Evolutionary conservation across 2,888 invertebrate species (phyloP).

Genomic region (Melinopterus prodromus): DNA sequence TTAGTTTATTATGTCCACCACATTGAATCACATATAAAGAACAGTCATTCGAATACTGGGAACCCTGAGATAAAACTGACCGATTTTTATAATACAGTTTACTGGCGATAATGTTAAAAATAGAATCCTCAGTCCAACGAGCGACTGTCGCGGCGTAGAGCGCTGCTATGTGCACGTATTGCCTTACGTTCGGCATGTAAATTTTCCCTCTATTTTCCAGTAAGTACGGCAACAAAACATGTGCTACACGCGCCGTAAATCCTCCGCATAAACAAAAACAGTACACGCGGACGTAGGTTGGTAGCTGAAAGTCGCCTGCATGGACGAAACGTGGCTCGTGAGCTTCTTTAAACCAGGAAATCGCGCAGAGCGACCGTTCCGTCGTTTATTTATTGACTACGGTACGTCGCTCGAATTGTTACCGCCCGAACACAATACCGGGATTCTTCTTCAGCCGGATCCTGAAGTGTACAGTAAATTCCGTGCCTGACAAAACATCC

Average conservation of each 20-base stretch:
- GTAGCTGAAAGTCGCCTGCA: conserved; percentile 13
- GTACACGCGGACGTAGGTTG: conserved; percentile 11
- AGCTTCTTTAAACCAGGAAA: conserved; percentile 25
- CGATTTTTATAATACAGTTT: too few species aligned
- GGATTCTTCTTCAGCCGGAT: neutral
- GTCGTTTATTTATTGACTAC: conserved; percentile 25
- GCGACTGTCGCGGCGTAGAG: neutral
- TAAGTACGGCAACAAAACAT: conserved; percentile 38
- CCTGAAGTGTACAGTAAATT: neutral
- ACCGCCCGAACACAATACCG: neutral
- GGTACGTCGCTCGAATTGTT: conserved; percentile 11
- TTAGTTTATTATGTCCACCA: too few species aligned
- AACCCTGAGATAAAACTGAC: too few species aligned
- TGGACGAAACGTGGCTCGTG: conserved; percentile 16
- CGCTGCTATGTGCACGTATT: neutral
- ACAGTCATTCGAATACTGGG: too few species aligned
- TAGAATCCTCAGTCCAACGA: too few species aligned
- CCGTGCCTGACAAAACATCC: neutral
- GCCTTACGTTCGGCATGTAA: conserved; percentile 35
- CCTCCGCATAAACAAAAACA: conserved; percentile 40
- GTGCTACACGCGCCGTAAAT: conserved; percentile 44
- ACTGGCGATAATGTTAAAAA: too few species aligned
- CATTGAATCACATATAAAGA: too few species aligned
- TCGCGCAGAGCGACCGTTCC: neutral
- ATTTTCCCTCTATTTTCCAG: conserved; percentile 33